Percentiles rank a stretch among this genome's conserved stretches.
Evolutionary conservation across 2,113 vertebrate species (phyloP).

Genomic region (Taxidea taxus): DNA sequence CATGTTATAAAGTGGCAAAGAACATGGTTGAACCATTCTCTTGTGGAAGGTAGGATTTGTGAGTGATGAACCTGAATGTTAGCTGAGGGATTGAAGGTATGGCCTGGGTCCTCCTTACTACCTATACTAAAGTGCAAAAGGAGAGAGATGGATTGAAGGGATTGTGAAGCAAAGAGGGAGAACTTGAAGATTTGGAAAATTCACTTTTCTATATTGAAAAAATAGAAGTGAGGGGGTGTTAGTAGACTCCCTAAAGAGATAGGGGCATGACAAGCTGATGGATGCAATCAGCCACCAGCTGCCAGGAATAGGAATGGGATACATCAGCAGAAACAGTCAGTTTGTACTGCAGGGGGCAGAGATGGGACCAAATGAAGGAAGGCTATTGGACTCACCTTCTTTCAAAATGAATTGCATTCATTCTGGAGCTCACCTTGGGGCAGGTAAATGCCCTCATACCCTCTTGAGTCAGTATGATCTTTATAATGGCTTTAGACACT

Average conservation of each 20-base stretch:
- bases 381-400: background rate
- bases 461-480: constrained; percentile 18
- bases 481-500: constrained; percentile 38
- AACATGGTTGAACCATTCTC: background rate
- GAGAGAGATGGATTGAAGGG: background rate
- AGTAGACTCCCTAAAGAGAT: background rate
- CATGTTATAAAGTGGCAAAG: background rate
- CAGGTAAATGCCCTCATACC: background rate
- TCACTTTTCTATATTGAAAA: background rate
- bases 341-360: background rate
- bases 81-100: background rate
- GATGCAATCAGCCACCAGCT: background rate
- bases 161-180: background rate
- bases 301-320: background rate
- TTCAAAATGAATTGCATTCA: constrained; percentile 48
- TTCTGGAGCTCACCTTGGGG: constrained; percentile 46
- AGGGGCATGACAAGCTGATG: background rate
- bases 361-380: background rate
- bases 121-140: background rate
- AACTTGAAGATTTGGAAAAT: background rate
- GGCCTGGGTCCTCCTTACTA: background rate
- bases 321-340: background rate
- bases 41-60: background rate
- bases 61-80: background rate
- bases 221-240: background rate